These are phyloP conservation scores for Mustelus asterias DNA, from an alignment of 2,113 vertebrate genomes.

Conservation along the genomic window DNA sequence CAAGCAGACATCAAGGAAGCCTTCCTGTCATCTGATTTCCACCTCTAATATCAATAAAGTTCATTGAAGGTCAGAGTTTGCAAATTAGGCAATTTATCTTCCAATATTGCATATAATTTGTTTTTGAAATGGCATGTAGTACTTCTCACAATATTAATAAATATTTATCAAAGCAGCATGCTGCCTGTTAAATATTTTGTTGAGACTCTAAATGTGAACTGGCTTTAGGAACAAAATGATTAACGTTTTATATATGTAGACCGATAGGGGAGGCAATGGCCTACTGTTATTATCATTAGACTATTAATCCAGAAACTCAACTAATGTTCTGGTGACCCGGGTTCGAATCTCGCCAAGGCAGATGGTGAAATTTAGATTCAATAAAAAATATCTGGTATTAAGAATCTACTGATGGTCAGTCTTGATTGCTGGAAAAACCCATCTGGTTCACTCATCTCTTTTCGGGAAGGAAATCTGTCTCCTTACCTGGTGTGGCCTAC, in stretches of 20 bases:
- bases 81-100: conserved; percentile 34
- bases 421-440: too few relatives aligned
- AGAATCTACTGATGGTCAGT: too few relatives aligned
- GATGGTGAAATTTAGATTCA: too few relatives aligned
- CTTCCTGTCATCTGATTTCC: conserved; percentile 24
- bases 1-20: neutral
- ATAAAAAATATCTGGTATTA: too few relatives aligned
- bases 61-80: conserved; percentile 11
- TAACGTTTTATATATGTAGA: neutral
- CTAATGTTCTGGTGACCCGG: too few relatives aligned
- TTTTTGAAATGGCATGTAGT: conserved; percentile 4
- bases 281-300: too few relatives aligned
- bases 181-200: conserved; percentile 2
- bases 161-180: conserved; percentile 5
- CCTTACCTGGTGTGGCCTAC: too few relatives aligned
- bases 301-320: too few relatives aligned
- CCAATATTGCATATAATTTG: neutral
- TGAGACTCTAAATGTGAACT: neutral
- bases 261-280: too few relatives aligned
- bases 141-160: conserved; percentile 10
- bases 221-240: neutral
- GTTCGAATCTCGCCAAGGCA: too few relatives aligned
- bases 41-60: neutral
- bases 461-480: too few relatives aligned
- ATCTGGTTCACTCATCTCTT: too few relatives aligned